phyloP scores from a whole-genome alignment of 2,797 vertebrate species.

The Jordanella pulchra region DNA sequence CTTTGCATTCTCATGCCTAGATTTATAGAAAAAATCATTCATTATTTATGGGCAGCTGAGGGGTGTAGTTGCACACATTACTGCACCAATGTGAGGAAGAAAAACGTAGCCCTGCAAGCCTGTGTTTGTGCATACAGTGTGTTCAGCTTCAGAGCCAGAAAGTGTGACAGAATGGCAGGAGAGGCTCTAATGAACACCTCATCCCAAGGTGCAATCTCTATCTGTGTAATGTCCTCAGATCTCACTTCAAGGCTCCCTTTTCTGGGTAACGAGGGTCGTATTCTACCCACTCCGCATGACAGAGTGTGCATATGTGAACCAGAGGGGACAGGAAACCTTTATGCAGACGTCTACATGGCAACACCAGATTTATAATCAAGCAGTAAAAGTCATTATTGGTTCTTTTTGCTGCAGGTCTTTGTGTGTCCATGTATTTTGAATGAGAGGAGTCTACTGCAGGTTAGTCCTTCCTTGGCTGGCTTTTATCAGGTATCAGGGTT shows the following conservation, averaged over 20 bases:
- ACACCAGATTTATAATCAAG: background rate
- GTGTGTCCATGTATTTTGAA: background rate
- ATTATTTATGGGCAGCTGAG: constrained; percentile 48
- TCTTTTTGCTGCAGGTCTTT: background rate
- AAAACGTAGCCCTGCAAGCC: background rate
- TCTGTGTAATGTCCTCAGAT: constrained; percentile 16
- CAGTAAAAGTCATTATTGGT: background rate
- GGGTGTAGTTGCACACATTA: background rate
- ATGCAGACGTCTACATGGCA: background rate
- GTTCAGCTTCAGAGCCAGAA: constrained; percentile 14
- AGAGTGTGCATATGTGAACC: background rate
- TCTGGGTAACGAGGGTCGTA: constrained; percentile 26
- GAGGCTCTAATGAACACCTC: constrained; percentile 38
- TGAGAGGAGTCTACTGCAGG: background rate
- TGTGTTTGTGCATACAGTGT: background rate
- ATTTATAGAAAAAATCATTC: constrained; percentile 37
- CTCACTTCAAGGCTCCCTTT: constrained; percentile 21
- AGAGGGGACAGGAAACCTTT: background rate
- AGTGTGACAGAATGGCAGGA: constrained; percentile 19
- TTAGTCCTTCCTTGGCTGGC: background rate
- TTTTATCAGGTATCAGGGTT: background rate
- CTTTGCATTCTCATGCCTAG: background rate
- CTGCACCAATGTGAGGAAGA: constrained; percentile 9
- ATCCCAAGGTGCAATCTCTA: constrained; percentile 8
- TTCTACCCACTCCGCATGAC: background rate